Percentiles rank a stretch among this genome's conserved stretches.
Conservation (phyloP, 2,113 vertebrate species). For the Calyptommatus sinebrachiatus region DNA sequence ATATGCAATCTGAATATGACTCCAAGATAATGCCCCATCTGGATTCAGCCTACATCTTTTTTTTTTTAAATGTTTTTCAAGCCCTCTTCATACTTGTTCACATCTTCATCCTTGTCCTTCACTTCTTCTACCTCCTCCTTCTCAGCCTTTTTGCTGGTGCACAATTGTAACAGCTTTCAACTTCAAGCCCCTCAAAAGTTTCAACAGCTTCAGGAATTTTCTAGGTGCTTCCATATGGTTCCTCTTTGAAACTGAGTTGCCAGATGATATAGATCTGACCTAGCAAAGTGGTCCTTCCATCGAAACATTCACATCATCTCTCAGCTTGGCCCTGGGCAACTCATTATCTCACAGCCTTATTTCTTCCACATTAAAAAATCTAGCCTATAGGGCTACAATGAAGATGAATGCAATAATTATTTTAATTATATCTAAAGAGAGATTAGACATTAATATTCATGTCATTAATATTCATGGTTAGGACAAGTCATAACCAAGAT, state of each 20-base stretch:
- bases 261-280: not conserved
- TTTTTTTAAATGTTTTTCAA: too few species aligned
- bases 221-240: not conserved
- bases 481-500: not conserved
- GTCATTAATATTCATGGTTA: too few species aligned
- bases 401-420: conserved; percentile 23
- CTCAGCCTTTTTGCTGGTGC: too few species aligned
- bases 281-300: not conserved
- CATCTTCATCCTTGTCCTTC: too few species aligned
- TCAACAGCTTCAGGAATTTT: not conserved
- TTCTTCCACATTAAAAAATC: conserved; percentile 8
- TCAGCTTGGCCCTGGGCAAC: not conserved
- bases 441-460: too few species aligned
- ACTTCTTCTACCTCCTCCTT: too few species aligned
- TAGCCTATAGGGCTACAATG: not conserved
- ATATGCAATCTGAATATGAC: too few species aligned
- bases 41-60: too few species aligned
- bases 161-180: not conserved
- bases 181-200: not conserved
- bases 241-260: not conserved
- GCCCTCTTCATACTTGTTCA: too few species aligned
- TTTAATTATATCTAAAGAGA: conserved; percentile 9
- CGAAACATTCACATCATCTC: not conserved
- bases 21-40: too few species aligned
- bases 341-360: conserved; percentile 7